Conservation (phyloP, 2,113 vertebrate genomes). For the Pseudopipra pipra region DNA sequence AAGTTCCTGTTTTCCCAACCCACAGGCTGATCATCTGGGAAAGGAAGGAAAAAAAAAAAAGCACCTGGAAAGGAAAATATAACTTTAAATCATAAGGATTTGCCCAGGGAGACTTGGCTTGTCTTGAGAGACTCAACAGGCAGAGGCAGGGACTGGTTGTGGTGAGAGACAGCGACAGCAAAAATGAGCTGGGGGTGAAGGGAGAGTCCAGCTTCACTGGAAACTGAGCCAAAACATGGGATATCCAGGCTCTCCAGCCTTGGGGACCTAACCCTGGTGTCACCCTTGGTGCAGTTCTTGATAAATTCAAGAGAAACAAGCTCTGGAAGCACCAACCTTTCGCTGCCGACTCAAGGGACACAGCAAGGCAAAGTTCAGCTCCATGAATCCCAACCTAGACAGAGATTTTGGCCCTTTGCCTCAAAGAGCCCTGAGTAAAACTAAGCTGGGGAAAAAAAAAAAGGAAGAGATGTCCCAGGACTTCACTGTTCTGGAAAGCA, state of each 20-base stretch:
- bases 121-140: background rate
- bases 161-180: background rate
- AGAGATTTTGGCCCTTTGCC: background rate
- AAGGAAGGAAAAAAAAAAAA: background rate
- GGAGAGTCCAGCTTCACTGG: background rate
- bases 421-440: background rate
- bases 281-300: background rate
- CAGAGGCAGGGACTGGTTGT: background rate
- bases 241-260: background rate
- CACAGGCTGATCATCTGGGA: background rate
- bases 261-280: background rate
- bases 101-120: background rate
- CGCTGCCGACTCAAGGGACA: background rate
- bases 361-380: background rate
- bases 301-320: background rate
- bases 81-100: background rate
- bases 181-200: background rate
- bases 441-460: background rate
- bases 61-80: background rate
- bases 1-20: background rate
- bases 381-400: background rate
- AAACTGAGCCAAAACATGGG: background rate
- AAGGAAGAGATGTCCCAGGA: rapidly evolving
- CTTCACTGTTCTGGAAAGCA: background rate
- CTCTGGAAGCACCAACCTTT: background rate